Evolutionary conservation across 1,140 invertebrate species (phyloP).

Genomic region (Ostrea edulis): DNA sequence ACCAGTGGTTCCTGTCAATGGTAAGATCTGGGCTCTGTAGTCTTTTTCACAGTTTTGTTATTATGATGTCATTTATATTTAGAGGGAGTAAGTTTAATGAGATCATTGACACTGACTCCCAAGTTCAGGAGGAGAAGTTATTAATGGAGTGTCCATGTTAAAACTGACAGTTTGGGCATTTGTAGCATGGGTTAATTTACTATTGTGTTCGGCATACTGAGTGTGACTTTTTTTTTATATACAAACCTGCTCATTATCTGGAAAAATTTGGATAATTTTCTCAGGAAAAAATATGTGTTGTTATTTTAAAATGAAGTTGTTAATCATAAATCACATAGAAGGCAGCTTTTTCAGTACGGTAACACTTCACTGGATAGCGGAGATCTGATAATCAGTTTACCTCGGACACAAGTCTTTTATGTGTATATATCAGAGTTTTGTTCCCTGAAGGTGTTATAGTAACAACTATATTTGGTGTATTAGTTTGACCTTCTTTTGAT

Average conservation of each 20-base stretch:
- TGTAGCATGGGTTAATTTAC: not conserved
- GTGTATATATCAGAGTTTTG: not conserved
- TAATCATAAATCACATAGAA: too few relatives aligned
- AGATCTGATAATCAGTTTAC: too few relatives aligned
- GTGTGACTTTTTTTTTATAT: not conserved
- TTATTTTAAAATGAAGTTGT: too few relatives aligned
- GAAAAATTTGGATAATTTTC: too few relatives aligned
- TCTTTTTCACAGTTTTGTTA: not conserved
- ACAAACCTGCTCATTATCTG: too few relatives aligned
- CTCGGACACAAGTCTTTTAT: not conserved
- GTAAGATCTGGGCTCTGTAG: not conserved
- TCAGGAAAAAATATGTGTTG: too few relatives aligned
- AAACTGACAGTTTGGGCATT: constrained; percentile 3
- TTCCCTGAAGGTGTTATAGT: constrained; percentile 7
- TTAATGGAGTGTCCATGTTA: constrained; percentile 28
- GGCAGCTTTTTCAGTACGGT: too few relatives aligned
- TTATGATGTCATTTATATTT: constrained; percentile 23
- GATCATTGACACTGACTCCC: constrained; percentile 6
- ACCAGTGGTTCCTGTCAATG: not conserved
- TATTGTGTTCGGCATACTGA: not conserved
- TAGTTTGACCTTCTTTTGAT: constrained; percentile 28
- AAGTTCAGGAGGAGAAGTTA: not conserved
- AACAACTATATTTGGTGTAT: not conserved
- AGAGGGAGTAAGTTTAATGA: constrained; percentile 6
- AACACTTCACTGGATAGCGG: too few relatives aligned